phyloP scores from a whole-genome alignment of 92 coral and sea anemone species.

The Bergia puertoricense region DNA sequence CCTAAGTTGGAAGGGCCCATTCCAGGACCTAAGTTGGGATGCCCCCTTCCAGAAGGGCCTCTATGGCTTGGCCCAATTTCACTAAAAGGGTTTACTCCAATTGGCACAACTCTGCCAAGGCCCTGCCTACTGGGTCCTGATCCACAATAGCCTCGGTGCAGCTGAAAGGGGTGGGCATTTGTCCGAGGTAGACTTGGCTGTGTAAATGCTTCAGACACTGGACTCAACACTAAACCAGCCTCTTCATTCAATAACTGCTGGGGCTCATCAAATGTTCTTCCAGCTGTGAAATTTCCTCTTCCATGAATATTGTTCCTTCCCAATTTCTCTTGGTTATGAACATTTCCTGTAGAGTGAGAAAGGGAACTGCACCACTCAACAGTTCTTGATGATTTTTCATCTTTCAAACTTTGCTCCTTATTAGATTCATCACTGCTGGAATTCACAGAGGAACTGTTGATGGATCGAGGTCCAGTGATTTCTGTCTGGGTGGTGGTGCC shows the following conservation, averaged over 20 bases:
- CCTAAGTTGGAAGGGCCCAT: too few relatives aligned
- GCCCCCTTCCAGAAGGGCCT: too few relatives aligned
- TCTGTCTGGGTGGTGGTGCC: background rate
- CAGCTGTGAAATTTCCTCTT: background rate
- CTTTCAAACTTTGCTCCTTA: background rate
- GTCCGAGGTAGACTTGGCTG: background rate
- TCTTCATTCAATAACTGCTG: background rate
- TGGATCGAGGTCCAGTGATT: background rate
- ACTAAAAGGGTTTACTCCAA: background rate
- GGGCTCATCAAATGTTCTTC: background rate
- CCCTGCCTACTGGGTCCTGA: background rate
- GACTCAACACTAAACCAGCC: background rate
- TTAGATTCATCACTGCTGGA: background rate
- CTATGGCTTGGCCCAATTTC: background rate
- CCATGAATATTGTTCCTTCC: background rate
- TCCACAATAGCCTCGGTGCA: background rate
- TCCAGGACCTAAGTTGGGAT: background rate
- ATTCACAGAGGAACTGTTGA: background rate
- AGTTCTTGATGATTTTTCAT: background rate
- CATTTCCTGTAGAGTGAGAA: background rate
- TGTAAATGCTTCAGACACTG: background rate
- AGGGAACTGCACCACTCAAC: slow-evolving; percentile 8
- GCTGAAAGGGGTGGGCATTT: background rate
- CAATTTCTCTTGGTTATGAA: background rate
- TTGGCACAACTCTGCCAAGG: background rate